Conservation (phyloP, 2,888 invertebrate species). For the Quadroppia sp. region DNA sequence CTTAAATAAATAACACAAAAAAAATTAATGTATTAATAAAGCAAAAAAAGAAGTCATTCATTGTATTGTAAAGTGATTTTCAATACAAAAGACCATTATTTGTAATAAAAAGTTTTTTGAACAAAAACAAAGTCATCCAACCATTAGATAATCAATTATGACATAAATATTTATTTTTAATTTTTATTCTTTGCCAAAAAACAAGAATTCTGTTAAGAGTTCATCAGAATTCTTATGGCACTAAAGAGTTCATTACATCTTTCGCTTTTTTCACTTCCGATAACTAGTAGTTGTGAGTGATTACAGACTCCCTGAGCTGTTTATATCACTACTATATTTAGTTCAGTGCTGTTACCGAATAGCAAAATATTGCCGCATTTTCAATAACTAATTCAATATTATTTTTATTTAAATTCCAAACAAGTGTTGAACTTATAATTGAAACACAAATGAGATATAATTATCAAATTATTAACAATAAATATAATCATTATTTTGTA, state of each 20-base stretch:
- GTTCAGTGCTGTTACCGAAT: not conserved
- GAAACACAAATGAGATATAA: too few species aligned
- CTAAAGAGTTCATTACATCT: slow-evolving; percentile 12
- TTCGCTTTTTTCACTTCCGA: not conserved
- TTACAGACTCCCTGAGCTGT: not conserved
- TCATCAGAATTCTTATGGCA: not conserved
- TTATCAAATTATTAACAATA: too few species aligned
- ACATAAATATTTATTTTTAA: not conserved
- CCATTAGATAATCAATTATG: not conserved
- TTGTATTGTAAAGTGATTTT: too few species aligned
- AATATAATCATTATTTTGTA: too few species aligned
- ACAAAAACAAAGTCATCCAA: too few species aligned
- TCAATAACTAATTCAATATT: not conserved
- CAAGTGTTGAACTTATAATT: too few species aligned
- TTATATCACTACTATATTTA: not conserved
- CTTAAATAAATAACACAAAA: too few species aligned
- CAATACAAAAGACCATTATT: too few species aligned
- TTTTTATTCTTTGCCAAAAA: slow-evolving; percentile 8
- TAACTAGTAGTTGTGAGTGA: slow-evolving; percentile 5
- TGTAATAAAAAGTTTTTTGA: too few species aligned
- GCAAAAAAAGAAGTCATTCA: too few species aligned
- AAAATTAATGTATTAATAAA: too few species aligned
- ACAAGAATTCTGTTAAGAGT: not conserved
- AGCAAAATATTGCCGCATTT: not conserved
- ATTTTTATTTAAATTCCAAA: too few species aligned